These are phyloP conservation scores for Spilogale gracilis DNA, from an alignment of 2,113 vertebrate genomes.

Conservation along the genomic window DNA sequence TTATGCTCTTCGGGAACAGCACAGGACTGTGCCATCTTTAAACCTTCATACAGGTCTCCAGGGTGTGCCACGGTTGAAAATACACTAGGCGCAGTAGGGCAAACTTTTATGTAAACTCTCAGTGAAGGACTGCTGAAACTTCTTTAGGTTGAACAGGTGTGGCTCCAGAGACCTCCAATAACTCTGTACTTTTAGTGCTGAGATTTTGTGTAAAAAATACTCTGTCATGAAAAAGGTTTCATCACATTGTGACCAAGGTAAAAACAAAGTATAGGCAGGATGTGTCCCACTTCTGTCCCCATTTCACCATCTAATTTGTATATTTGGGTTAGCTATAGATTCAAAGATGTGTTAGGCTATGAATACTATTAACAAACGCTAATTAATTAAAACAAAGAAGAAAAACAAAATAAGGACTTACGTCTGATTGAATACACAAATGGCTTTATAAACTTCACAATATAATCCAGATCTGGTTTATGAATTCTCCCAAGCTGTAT, in stretches of 20 bases:
- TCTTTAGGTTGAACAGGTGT: not conserved
- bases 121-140: not conserved
- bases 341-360: not conserved
- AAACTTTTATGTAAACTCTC: not conserved
- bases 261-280: not conserved
- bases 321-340: constrained; percentile 20
- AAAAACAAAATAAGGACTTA: constrained; percentile 78
- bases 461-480: constrained; percentile 81
- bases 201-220: not conserved
- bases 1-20: not conserved
- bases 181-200: not conserved
- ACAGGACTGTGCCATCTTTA: not conserved
- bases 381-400: constrained; percentile 17
- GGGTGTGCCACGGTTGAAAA: not conserved
- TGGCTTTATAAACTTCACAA: constrained; percentile 75
- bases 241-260: not conserved
- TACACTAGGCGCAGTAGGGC: not conserved
- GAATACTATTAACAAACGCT: not conserved
- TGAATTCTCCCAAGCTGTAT: constrained; percentile 79
- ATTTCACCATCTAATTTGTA: not conserved
- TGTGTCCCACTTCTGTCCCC: not conserved
- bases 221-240: not conserved
- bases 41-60: not conserved
- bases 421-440: constrained; percentile 82
- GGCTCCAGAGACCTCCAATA: not conserved